A percentile compares a stretch with the other conserved stretches of the same genome.
phyloP scores from a whole-genome alignment of 2,797 vertebrate genomes.

The Sebastes nivosus region DNA sequence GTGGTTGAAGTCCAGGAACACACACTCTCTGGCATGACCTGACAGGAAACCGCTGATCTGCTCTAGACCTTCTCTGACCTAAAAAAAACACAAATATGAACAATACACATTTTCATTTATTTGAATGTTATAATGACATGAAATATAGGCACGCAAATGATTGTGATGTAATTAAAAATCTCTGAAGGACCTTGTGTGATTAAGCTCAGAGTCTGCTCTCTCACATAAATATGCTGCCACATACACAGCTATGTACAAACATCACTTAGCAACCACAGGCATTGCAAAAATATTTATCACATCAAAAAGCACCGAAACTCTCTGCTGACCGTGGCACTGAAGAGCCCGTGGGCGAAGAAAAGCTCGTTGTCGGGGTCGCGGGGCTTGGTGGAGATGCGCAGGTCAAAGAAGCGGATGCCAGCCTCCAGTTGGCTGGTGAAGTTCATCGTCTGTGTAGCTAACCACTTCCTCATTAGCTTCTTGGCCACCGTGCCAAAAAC shows the following conservation, averaged over 20 bases:
- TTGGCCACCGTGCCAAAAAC: slow-evolving; percentile 98
- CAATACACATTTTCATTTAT: neutral
- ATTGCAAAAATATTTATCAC: slow-evolving; percentile 34
- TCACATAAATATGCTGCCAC: slow-evolving; percentile 6
- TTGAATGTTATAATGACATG: neutral
- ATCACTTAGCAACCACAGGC: slow-evolving; percentile 48
- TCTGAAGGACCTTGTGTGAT: slow-evolving; percentile 15
- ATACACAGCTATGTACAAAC: slow-evolving; percentile 11
- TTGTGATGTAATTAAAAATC: slow-evolving; percentile 18
- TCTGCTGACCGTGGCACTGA: slow-evolving; percentile 89
- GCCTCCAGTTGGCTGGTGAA: slow-evolving; percentile 93
- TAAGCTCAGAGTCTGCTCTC: slow-evolving; percentile 18
- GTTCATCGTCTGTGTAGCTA: slow-evolving; percentile 98
- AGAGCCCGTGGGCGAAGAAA: slow-evolving; percentile 97
- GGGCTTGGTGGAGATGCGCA: slow-evolving; percentile 98
- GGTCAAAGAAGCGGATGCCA: slow-evolving; percentile 97
- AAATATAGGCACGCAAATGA: slow-evolving; percentile 9
- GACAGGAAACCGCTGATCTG: slow-evolving; percentile 93
- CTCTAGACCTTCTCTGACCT: slow-evolving; percentile 94
- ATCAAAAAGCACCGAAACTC: slow-evolving; percentile 28
- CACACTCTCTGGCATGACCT: slow-evolving; percentile 90
- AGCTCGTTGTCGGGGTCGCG: slow-evolving; percentile 97
- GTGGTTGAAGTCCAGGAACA: slow-evolving; percentile 99
- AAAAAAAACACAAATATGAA: slow-evolving; percentile 28
- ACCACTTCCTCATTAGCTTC: slow-evolving; percentile 98